Percentiles rank a stretch among this genome's conserved stretches.
phyloP scores from a whole-genome alignment of 2,113 vertebrate species.

The Poeciliopsis prolifica region DNA sequence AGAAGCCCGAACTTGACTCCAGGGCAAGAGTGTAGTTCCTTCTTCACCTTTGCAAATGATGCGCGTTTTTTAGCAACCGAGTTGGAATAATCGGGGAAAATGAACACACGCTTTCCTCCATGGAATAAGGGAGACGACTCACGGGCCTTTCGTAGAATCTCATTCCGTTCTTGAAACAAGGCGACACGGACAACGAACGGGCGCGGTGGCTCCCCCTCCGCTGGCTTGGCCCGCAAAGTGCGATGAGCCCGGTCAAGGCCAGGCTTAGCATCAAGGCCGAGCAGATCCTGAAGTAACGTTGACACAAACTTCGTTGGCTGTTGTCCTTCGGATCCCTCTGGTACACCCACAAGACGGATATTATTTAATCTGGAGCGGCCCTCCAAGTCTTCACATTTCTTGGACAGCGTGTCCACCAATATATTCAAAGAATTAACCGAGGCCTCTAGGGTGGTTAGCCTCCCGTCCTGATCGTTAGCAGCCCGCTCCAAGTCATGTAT shows the following conservation, averaged over 20 bases:
- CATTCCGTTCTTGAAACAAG: not conserved
- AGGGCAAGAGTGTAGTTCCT: conserved; percentile 1
- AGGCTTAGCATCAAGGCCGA: not conserved
- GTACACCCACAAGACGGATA: not conserved
- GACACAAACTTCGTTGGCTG: not conserved
- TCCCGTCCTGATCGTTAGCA: too few relatives aligned
- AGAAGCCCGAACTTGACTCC: not conserved
- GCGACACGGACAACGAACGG: too few relatives aligned
- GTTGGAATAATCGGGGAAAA: not conserved
- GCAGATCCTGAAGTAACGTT: not conserved
- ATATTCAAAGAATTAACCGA: too few relatives aligned
- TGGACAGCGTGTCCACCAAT: not conserved
- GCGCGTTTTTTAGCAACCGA: not conserved
- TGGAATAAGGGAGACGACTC: not conserved
- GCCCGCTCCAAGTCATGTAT: too few relatives aligned
- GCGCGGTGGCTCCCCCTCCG: too few relatives aligned
- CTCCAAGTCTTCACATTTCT: conserved; percentile 1
- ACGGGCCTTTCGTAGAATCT: not conserved
- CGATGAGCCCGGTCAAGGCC: too few relatives aligned
- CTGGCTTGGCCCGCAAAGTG: too few relatives aligned
- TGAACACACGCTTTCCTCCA: not conserved
- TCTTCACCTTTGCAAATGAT: not conserved
- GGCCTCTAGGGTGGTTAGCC: too few relatives aligned
- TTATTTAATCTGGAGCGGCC: not conserved
- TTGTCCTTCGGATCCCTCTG: not conserved